A percentile compares a stretch with the other conserved stretches of the same genome.
Conservation (phyloP, 2,113 vertebrate species). For the Oncorhynchus mykiss region DNA sequence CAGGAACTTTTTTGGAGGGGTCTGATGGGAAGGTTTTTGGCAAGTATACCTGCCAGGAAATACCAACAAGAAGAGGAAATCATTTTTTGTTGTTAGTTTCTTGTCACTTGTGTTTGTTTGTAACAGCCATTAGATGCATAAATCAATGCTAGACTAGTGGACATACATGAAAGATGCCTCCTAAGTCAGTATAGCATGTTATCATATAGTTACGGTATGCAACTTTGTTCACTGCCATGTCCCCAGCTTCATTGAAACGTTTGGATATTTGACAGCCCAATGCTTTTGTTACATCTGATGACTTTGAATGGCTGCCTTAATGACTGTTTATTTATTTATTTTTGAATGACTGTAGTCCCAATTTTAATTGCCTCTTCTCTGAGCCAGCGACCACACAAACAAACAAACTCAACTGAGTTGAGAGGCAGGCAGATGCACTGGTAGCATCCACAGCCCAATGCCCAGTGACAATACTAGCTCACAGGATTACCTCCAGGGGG, state of each 20-base stretch:
- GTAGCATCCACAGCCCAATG: neutral
- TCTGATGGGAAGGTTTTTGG: no score
- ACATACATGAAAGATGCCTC: no score
- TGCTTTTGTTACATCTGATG: neutral
- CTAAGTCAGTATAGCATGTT: no score
- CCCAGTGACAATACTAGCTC: slow-evolving; percentile 1
- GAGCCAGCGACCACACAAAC: slow-evolving; percentile 5
- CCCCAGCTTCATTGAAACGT: neutral
- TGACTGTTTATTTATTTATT: slow-evolving; percentile 11
- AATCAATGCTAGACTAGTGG: no score
- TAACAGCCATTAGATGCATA: no score
- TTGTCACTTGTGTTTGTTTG: no score
- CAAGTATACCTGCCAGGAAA: no score
- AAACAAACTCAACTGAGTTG: neutral
- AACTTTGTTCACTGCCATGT: neutral
- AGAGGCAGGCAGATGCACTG: neutral
- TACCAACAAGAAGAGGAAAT: no score
- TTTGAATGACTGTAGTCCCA: neutral
- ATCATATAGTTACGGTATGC: no score
- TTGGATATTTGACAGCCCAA: slow-evolving; percentile 2
- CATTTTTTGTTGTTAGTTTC: no score
- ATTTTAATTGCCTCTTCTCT: slow-evolving; percentile 13
- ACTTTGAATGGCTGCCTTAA: slow-evolving; percentile 14
- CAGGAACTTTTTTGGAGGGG: no score
- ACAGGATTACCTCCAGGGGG: slow-evolving; percentile 1